phyloP scores from a whole-genome alignment of 92 coral and sea anemone genomes.

The Epizoanthus fatuus region DNA sequence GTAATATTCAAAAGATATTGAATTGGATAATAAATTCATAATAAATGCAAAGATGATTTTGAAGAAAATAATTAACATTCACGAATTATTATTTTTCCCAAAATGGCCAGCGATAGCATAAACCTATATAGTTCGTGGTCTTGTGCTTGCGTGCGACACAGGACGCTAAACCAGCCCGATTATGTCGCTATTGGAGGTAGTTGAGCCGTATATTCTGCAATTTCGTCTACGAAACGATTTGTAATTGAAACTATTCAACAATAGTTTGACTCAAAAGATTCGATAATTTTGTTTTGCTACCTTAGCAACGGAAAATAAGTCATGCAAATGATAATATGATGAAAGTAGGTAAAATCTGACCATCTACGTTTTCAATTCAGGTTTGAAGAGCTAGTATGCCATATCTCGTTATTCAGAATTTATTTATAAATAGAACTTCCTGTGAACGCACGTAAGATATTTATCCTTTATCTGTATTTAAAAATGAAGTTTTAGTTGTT shows the following conservation, averaged over 20 bases:
- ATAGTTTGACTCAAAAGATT: neutral
- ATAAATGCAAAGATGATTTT: neutral
- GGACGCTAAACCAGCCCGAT: no score
- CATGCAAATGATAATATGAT: neutral
- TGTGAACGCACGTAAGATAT: no score
- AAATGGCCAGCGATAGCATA: neutral
- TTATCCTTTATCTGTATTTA: no score
- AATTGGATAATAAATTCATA: constrained; percentile 14
- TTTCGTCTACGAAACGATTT: neutral
- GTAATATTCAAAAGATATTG: constrained; percentile 7
- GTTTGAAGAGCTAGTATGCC: no score
- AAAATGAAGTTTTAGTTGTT: no score
- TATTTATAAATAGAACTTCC: no score
- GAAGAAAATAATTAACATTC: neutral
- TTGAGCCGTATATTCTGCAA: neutral
- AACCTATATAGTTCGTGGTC: neutral
- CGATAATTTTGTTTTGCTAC: neutral
- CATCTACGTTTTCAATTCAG: no score
- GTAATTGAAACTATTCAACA: neutral
- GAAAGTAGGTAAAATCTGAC: neutral
- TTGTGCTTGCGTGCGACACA: no score
- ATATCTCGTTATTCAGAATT: no score
- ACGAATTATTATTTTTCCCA: neutral
- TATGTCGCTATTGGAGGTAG: no score
- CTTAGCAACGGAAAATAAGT: neutral